A percentile compares a stretch with the other conserved stretches of the same genome.
Conservation (phyloP, 2,113 vertebrate genomes). For the Spheniscus mendiculus region DNA sequence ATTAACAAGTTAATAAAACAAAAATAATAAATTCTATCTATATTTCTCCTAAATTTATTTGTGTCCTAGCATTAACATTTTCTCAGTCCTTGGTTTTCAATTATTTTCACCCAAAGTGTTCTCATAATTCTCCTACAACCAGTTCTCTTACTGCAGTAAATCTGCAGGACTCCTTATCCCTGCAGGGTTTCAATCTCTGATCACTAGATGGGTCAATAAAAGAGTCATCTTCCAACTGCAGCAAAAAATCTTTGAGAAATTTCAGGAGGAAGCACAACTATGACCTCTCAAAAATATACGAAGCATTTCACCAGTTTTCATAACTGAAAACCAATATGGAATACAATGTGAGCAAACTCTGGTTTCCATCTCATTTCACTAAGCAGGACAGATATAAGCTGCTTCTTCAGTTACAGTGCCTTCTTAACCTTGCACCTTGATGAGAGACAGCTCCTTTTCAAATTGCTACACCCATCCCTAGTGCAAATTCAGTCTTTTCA, state of each 20-base stretch:
- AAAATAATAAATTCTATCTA: rapidly evolving
- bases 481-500: neutral
- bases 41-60: neutral
- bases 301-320: neutral
- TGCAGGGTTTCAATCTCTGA: neutral
- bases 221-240: neutral
- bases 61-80: neutral
- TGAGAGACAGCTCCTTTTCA: neutral
- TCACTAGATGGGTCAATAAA: neutral
- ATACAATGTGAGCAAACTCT: rapidly evolving
- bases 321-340: neutral
- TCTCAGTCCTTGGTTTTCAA: neutral
- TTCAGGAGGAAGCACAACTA: neutral
- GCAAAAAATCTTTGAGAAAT: no score
- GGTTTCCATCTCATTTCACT: neutral
- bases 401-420: neutral
- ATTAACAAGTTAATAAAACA: neutral
- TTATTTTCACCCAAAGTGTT: neutral
- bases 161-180: neutral
- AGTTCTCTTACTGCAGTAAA: neutral
- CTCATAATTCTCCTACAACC: neutral
- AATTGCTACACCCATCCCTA: neutral
- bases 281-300: neutral
- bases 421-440: neutral
- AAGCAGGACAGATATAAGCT: neutral